Base-by-base conservation (phyloP, 2,888 invertebrate species). In the Cataglyphis altisquamis region DNA sequence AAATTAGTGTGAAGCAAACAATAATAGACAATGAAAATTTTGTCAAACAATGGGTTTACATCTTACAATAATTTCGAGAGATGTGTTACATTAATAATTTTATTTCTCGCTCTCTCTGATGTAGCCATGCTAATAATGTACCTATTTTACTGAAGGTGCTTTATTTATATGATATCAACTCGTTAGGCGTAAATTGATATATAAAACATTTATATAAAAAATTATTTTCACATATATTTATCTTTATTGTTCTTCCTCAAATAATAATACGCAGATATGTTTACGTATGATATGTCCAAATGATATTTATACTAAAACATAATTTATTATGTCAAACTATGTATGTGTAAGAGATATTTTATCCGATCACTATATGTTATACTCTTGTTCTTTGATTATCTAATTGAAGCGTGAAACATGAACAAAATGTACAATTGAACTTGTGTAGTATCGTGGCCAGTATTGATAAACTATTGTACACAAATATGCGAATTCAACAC, bases 221-320 rank as follows among this genome's bases (percentile, higher is more conserved):
- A 78, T 84, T 87, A 89, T 72, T 86, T 90, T 86, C 70, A 84
- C 82, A 84, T 52, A 32, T 78, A 85, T 85, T 88, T 87, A 83
- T 66, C 70, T 84, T 86, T 75, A 90, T 87, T 90, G 90, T 82
- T 90, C 87, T 88, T 90, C 90, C 88, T 88, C 83, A 80, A 55
- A 84, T 84, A 89, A 82, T 85, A 82, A 82, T 83, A 84, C 66
- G 70, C 67, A 83, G 82, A 74, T 70, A 74, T 18, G 68, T 87
- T 87, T 86, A 21, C 21, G 84, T 89, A 86, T 60, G 64, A 41
- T 82, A 84, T 77, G 72, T 87, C 67, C 82, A 84, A 87, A 87
- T 75, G 75, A 83, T 89, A 85, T 85, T 90, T 86, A 84, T 88
- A 86, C 63, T 82, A 87, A 86, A 75, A 80, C 80, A 41, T 70